These are phyloP conservation scores for Emys orbicularis DNA, from an alignment of 2,797 vertebrate genomes.

Conservation along the genomic window DNA sequence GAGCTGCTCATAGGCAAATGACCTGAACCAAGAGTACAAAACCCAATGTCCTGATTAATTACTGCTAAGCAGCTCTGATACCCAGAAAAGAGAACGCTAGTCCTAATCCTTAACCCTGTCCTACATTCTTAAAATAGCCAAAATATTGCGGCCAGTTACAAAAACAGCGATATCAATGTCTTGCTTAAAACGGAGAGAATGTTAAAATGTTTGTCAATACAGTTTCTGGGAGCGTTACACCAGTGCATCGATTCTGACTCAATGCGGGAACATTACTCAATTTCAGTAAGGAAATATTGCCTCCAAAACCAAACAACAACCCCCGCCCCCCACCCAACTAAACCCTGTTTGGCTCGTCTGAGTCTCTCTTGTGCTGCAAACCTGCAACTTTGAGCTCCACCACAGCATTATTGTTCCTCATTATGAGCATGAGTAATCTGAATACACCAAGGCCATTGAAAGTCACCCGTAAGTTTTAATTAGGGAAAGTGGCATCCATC, in stretches of 20 bases:
- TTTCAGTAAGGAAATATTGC: slow-evolving; percentile 4
- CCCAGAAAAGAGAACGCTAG: slow-evolving; percentile 82
- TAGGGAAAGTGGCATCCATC: neutral
- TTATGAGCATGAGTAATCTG: accelerated
- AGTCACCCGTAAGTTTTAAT: neutral
- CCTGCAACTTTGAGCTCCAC: neutral
- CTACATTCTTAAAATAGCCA: slow-evolving; percentile 90
- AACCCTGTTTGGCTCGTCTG: neutral
- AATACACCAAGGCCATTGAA: neutral
- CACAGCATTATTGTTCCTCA: accelerated
- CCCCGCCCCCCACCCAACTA: neutral
- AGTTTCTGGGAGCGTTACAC: neutral
- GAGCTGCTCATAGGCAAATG: slow-evolving; percentile 86
- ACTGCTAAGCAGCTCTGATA: slow-evolving; percentile 88
- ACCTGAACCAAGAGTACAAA: slow-evolving; percentile 87
- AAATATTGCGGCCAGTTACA: slow-evolving; percentile 83
- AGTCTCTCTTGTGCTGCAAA: neutral
- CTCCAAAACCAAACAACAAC: neutral
- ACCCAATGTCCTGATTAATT: slow-evolving; percentile 89
- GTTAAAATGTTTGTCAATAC: slow-evolving; percentile 37
- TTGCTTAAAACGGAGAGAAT: slow-evolving; percentile 12
- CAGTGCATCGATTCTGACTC: neutral
- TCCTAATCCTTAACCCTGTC: slow-evolving; percentile 87
- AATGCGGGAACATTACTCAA: accelerated
- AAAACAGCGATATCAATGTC: slow-evolving; percentile 75